Base-by-base conservation (phyloP, 2,888 invertebrate genomes). In the Perdita meconis region DNA sequence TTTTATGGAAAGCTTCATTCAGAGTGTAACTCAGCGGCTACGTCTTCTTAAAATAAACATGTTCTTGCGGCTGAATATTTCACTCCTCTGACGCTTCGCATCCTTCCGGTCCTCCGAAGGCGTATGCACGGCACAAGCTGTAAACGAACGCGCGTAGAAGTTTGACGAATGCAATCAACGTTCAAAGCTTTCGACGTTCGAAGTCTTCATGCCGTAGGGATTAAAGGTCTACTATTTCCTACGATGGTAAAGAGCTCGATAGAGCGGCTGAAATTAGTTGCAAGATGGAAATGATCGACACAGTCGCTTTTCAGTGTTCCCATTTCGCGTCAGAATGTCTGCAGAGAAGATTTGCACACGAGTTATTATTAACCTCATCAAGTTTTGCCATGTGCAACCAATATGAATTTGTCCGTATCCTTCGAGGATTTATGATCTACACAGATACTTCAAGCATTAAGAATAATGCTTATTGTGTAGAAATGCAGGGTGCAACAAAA, bases 111-210 rank as follows among this genome's bases (percentile, higher is more conserved):
- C 56, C 40, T 1, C 3, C 10, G 26, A 36, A 38, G 64, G 22
- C 59, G 51, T 67, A 26, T 50, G 34, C n/a, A 19, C 30, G 26
- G 42, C 36, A 19, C 26, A 5, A 42, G 26, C 40, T 30, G 13
- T 51, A 38, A 73, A 59, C 65, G 53, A 30, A 50, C 24, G n/a
- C 19, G 60, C n/a, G 60, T 24, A 34, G 30, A 75, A 73, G 60
- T 75, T 75, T 44, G 60, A 75, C 73, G 73, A 73, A 73, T 75
- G 74, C 60, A 75, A 73, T 75, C 75, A 75, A 73, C 75, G 74
- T 63, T 65, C 75, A 50, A 65, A 75, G 74, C 74, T 60, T 65
- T 60, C 65, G 64, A 30, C 74, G 74, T 59, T 59, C 44, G 64
- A 47, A 40, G 74, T 72, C 73, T 72, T 55, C 59, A 59, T 55